A percentile compares a stretch with the other conserved stretches of the same genome.
Conservation (phyloP, 2,888 invertebrate genomes). For the Suillia variegata region DNA sequence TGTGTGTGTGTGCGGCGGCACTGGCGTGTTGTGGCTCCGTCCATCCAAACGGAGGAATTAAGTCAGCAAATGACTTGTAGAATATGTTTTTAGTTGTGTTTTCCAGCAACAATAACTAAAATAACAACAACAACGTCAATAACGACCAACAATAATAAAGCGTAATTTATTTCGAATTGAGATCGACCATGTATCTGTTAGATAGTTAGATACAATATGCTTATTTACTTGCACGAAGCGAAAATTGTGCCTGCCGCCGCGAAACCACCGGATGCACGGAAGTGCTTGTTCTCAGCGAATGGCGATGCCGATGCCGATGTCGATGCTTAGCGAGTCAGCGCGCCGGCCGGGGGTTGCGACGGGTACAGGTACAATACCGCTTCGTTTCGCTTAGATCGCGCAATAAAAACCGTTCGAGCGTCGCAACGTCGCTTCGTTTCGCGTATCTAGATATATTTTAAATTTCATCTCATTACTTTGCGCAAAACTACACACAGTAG, state of each 20-base stretch:
- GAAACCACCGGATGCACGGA: slow-evolving; percentile 15
- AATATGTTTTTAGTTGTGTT: slow-evolving; percentile 38
- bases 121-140: slow-evolving; percentile 28
- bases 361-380: slow-evolving; percentile 4
- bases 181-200: slow-evolving; percentile 39
- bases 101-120: slow-evolving; percentile 18
- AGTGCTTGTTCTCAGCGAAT: slow-evolving; percentile 7
- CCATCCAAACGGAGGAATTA: slow-evolving; percentile 42
- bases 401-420: slow-evolving; percentile 40
- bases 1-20: slow-evolving; percentile 15
- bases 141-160: slow-evolving; percentile 50
- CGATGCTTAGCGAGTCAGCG: too few relatives aligned
- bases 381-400: background rate
- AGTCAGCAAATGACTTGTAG: slow-evolving; percentile 59
- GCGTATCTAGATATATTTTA: slow-evolving; percentile 33
- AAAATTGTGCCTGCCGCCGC: background rate
- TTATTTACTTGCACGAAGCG: background rate
- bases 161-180: slow-evolving; percentile 57
- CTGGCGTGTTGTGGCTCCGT: too few relatives aligned
- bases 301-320: background rate
- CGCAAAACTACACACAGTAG: background rate
- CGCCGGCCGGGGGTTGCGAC: too few relatives aligned
- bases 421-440: slow-evolving; percentile 30
- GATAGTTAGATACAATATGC: slow-evolving; percentile 20
- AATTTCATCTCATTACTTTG: slow-evolving; percentile 15